Evolutionary conservation across 2,113 vertebrate species (phyloP).

Genomic region (Lepisosteus osseus): DNA sequence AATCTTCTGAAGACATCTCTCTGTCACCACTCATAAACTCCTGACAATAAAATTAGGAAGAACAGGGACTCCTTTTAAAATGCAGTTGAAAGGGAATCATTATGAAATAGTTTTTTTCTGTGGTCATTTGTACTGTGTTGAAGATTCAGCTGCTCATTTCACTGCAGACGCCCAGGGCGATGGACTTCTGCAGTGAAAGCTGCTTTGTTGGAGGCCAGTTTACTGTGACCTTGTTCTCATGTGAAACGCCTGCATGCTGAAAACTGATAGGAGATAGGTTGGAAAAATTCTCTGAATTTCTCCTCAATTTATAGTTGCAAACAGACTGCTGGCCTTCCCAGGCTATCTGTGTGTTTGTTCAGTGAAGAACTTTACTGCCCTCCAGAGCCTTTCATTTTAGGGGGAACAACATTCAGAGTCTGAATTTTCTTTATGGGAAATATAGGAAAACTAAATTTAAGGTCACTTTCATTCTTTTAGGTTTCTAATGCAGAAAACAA

Average conservation of each 20-base stretch:
- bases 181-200: background rate
- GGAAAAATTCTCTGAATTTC: background rate
- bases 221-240: slow-evolving; percentile 5
- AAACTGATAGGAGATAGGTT: background rate
- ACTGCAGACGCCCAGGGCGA: background rate
- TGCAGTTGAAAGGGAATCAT: too few relatives aligned
- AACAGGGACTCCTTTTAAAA: too few relatives aligned
- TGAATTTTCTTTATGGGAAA: background rate
- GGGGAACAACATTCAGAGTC: too few relatives aligned
- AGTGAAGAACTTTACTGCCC: background rate
- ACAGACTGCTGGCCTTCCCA: too few relatives aligned
- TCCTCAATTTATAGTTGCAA: background rate
- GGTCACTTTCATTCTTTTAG: too few relatives aligned
- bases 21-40: too few relatives aligned
- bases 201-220: slow-evolving; percentile 5
- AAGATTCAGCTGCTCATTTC: slow-evolving; percentile 14
- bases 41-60: too few relatives aligned
- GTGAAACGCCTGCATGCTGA: background rate
- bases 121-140: background rate
- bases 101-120: background rate
- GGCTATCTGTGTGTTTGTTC: background rate
- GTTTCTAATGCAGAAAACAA: too few relatives aligned
- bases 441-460: background rate
- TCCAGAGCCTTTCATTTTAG: background rate
- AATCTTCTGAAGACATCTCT: too few relatives aligned